These are phyloP conservation scores for Odontomyia ornata DNA, from an alignment of 2,888 invertebrate species.

Conservation along the genomic window DNA sequence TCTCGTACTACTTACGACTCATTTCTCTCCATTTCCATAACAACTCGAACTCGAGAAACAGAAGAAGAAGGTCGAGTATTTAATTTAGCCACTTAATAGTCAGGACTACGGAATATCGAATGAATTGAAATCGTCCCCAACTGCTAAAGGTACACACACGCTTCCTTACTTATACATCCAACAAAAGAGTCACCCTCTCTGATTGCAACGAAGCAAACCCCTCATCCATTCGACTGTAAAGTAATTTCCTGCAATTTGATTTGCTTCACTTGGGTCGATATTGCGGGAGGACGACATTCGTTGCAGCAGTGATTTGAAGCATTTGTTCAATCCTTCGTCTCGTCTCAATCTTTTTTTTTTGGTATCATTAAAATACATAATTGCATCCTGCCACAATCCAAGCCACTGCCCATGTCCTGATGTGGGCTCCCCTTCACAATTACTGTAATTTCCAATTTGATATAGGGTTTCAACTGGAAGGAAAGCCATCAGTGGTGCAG, in stretches of 20 bases:
- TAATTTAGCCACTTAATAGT: slow-evolving; percentile 35
- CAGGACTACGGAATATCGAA: not conserved
- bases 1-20: not conserved
- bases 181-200: not conserved
- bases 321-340: no score
- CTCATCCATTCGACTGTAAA: slow-evolving; percentile 4
- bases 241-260: slow-evolving; percentile 20
- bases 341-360: not conserved
- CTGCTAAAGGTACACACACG: no score
- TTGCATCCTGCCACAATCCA: slow-evolving; percentile 9
- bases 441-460: not conserved
- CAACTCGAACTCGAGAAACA: not conserved
- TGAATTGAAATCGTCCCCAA: not conserved
- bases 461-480: not conserved
- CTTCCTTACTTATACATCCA: no score
- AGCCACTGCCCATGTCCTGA: no score
- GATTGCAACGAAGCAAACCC: not conserved
- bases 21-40: not conserved
- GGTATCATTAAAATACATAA: slow-evolving; percentile 23
- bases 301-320: not conserved
- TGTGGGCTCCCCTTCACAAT: slow-evolving; percentile 9
- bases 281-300: slow-evolving; percentile 5
- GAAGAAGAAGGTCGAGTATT: slow-evolving; percentile 19
- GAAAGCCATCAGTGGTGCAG: slow-evolving; percentile 1
- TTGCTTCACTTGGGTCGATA: not conserved